These are phyloP conservation scores for Diorhabda elongata DNA, from an alignment of 1,140 invertebrate species.

Conservation along the genomic window DNA sequence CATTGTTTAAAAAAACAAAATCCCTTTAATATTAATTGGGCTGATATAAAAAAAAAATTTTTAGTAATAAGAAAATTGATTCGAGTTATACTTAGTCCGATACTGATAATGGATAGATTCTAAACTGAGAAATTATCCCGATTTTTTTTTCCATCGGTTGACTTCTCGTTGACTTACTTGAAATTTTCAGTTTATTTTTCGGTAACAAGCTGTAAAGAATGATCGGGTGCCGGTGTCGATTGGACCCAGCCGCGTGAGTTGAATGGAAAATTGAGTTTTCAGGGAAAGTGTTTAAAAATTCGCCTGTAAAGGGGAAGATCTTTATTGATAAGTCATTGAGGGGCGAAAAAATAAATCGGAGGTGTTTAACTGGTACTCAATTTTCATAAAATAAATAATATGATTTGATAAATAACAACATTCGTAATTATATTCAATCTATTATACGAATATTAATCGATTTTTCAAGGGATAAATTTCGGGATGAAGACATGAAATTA, in stretches of 20 bases:
- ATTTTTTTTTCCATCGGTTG: neutral
- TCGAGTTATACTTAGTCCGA: neutral
- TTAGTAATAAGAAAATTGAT: too few relatives aligned
- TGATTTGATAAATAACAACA: too few relatives aligned
- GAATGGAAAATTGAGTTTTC: neutral
- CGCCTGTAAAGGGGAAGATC: neutral
- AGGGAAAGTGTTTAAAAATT: conserved; percentile 1
- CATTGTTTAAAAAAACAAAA: too few relatives aligned
- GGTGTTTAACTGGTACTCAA: neutral
- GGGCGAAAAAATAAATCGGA: neutral
- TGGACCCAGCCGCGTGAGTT: neutral
- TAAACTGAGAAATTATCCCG: neutral
- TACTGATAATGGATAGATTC: neutral
- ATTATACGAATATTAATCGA: too few relatives aligned
- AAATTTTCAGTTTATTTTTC: neutral
- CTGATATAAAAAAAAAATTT: too few relatives aligned
- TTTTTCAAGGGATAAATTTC: too few relatives aligned
- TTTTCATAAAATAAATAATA: neutral
- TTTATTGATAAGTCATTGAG: neutral
- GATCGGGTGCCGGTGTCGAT: conserved; percentile 1
- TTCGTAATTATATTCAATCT: too few relatives aligned
- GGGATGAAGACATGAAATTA: too few relatives aligned
- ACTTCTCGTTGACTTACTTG: neutral
- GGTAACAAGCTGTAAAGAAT: conserved; percentile 2
- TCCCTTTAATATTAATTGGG: too few relatives aligned